These are phyloP conservation scores for Nicator chloris DNA, from an alignment of 2,113 vertebrate species.

Conservation along the genomic window DNA sequence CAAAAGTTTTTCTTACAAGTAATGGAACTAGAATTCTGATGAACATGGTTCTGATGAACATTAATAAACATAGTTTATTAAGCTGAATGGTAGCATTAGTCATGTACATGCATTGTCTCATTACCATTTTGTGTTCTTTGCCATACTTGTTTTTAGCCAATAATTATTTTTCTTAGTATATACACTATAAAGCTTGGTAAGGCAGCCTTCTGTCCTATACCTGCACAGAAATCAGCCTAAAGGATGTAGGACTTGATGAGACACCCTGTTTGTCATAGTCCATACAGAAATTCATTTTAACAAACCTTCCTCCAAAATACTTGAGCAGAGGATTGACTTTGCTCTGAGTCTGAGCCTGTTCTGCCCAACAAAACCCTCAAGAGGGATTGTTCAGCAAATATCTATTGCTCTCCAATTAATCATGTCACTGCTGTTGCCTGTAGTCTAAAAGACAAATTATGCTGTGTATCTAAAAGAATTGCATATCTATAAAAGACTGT, in stretches of 20 bases:
- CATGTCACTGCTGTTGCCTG: not conserved
- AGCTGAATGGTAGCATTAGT: not conserved
- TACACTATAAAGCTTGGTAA: not conserved
- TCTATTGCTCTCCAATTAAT: not conserved
- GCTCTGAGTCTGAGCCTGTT: not conserved
- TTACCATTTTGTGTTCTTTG: not conserved
- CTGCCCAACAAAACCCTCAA: not conserved
- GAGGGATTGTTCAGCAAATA: not conserved
- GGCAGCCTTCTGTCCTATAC: not conserved
- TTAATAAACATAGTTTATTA: too few species aligned
- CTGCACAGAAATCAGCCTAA: not conserved
- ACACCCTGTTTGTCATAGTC: not conserved
- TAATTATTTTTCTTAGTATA: not conserved
- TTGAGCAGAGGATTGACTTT: not conserved
- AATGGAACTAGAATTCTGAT: not conserved
- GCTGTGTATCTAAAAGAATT: not conserved
- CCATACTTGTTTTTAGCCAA: not conserved
- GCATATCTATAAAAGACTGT: not conserved
- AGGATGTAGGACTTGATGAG: not conserved
- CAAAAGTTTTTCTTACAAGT: not conserved
- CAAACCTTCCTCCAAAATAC: not conserved
- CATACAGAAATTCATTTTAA: not conserved
- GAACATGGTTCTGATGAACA: not conserved
- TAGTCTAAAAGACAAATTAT: not conserved
- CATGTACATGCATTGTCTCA: not conserved